A percentile compares a stretch with the other conserved stretches of the same genome.
Conservation (phyloP, 2,888 invertebrate genomes). For the Fragum sueziense region DNA sequence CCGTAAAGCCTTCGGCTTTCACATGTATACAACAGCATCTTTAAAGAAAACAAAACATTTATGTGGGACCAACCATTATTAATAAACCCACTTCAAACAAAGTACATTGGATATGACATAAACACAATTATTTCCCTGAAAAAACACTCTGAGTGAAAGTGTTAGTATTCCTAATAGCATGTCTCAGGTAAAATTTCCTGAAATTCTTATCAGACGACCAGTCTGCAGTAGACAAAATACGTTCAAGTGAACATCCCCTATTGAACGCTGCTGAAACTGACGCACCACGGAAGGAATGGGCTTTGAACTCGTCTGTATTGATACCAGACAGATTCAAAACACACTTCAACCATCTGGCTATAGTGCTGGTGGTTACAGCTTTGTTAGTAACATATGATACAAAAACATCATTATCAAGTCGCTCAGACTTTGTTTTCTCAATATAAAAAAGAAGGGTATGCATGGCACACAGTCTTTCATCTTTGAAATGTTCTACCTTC, state of each 20-base stretch:
- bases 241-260: slow-evolving; percentile 1
- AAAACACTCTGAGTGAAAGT: no score
- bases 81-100: no score
- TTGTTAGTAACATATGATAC: slow-evolving; percentile 46
- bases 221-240: slow-evolving; percentile 18
- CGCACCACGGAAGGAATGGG: slow-evolving; percentile 41
- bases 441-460: slow-evolving; percentile 38
- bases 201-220: slow-evolving; percentile 30
- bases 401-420: slow-evolving; percentile 17
- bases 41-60: no score
- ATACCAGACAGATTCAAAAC: slow-evolving; percentile 32
- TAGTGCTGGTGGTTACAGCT: no score
- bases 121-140: no score
- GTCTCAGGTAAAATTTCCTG: slow-evolving; percentile 21
- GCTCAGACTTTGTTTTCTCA: slow-evolving; percentile 4
- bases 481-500: slow-evolving; percentile 30
- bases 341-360: no score
- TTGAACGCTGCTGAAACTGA: slow-evolving; percentile 33
- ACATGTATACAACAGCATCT: no score
- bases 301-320: slow-evolving; percentile 31
- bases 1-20: no score
- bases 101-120: no score
- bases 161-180: neutral
- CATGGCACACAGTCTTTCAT: slow-evolving; percentile 38
- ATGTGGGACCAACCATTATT: no score